Conservation (phyloP, 2,888 invertebrate species). For the Gymnosoma rotundatum region DNA sequence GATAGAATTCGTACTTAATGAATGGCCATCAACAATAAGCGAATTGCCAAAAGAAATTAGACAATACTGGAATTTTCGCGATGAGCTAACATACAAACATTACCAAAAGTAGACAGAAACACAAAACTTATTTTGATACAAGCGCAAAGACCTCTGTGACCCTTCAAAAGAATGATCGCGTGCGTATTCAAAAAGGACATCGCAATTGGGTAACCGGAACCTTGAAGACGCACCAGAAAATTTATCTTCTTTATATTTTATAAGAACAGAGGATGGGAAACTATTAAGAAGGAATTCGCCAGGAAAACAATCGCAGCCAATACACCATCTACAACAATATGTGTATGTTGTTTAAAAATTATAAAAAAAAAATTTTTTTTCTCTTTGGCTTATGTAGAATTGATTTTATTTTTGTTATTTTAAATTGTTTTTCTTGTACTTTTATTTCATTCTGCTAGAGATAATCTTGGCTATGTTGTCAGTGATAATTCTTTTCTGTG, state of each 20-base stretch:
- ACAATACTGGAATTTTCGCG: constrained; percentile 25
- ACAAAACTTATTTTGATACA: constrained; percentile 46
- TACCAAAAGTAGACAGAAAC: constrained; percentile 51
- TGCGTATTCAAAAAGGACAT: constrained; percentile 52
- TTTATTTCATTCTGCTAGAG: too few relatives aligned
- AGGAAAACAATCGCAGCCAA: constrained; percentile 7
- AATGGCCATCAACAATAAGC: constrained; percentile 52
- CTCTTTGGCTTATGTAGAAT: background rate
- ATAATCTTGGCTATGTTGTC: too few relatives aligned
- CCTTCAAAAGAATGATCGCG: constrained; percentile 49
- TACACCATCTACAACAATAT: background rate
- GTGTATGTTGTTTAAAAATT: too few relatives aligned
- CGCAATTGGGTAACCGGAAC: constrained; percentile 39
- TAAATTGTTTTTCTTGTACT: too few relatives aligned
- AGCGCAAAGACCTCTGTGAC: constrained; percentile 12
- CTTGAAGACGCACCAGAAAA: constrained; percentile 15
- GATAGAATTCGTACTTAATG: constrained; percentile 48
- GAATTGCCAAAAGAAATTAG: constrained; percentile 39
- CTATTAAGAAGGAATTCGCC: constrained; percentile 53
- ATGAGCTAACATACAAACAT: constrained; percentile 19
- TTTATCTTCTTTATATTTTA: constrained; percentile 35
- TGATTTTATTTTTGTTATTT: too few relatives aligned
- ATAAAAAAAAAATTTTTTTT: background rate
- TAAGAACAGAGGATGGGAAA: constrained; percentile 51
- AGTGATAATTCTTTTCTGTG: too few relatives aligned